phyloP scores from a whole-genome alignment of 2,888 invertebrate species.

The Leucania comma region DNA sequence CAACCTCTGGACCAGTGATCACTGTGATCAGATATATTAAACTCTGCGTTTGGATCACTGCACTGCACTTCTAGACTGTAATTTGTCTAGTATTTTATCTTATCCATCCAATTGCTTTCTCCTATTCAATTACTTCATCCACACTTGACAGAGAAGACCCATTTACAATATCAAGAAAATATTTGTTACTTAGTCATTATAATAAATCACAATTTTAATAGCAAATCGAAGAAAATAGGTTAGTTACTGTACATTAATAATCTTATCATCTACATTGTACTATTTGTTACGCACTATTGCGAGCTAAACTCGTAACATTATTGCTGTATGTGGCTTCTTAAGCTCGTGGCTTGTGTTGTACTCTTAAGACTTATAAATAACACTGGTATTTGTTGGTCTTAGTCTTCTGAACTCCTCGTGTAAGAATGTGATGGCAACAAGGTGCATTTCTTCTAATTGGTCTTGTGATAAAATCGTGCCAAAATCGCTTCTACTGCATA shows the following conservation, averaged over 20 bases:
- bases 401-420: conserved; percentile 21
- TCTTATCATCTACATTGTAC: conserved; percentile 50
- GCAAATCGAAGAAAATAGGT: conserved; percentile 42
- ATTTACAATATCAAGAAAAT: conserved; percentile 18
- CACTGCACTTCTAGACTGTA: not conserved
- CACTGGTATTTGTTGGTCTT: conserved; percentile 36
- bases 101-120: conserved; percentile 13
- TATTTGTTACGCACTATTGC: conserved; percentile 55
- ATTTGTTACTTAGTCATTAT: conserved; percentile 18
- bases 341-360: conserved; percentile 48
- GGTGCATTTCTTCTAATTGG: not conserved
- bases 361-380: conserved; percentile 52
- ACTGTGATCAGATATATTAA: too few relatives aligned
- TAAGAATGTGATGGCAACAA: not conserved
- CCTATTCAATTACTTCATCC: not conserved
- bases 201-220: conserved; percentile 23
- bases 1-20: too few relatives aligned
- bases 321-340: conserved; percentile 61
- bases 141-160: not conserved
- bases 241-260: conserved; percentile 51
- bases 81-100: not conserved
- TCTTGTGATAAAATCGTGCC: not conserved
- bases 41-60: not conserved
- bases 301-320: conserved; percentile 51
- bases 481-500: too few relatives aligned